Percentiles rank a stretch among this genome's conserved stretches.
Evolutionary conservation across 2,113 vertebrate species (phyloP).

Genomic region (Miniopterus natalensis): DNA sequence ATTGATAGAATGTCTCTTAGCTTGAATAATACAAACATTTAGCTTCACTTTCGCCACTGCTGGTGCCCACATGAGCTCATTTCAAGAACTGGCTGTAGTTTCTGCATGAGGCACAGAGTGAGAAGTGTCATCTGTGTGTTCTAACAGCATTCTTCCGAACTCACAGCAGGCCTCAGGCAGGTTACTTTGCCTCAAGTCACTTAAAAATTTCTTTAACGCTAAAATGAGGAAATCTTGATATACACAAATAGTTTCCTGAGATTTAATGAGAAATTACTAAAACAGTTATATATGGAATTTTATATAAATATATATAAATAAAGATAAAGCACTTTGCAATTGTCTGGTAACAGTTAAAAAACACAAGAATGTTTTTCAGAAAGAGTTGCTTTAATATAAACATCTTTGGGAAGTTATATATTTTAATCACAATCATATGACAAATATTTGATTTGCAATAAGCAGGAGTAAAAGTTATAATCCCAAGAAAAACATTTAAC

Average conservation of each 20-base stretch:
- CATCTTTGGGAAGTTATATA: background rate
- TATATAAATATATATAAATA: background rate
- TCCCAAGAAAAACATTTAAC: constrained; percentile 58
- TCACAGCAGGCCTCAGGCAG: background rate
- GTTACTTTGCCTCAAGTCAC: background rate
- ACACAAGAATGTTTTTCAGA: constrained; percentile 24
- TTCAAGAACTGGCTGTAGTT: background rate
- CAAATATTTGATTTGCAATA: constrained; percentile 71
- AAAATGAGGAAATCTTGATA: constrained; percentile 37
- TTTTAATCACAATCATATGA: constrained; percentile 65
- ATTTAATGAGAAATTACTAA: constrained; percentile 18
- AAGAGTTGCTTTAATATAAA: constrained; percentile 9
- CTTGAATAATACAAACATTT: constrained; percentile 3
- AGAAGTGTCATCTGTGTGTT: background rate
- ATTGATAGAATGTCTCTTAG: background rate
- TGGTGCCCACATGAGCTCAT: background rate
- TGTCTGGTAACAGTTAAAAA: constrained; percentile 19
- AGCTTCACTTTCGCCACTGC: background rate
- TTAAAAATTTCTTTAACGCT: constrained; percentile 39
- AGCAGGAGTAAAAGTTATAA: constrained; percentile 63
- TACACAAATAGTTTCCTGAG: background rate
- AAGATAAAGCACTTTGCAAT: background rate
- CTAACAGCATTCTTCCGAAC: background rate
- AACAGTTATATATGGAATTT: background rate
- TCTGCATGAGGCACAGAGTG: background rate